phyloP scores from a whole-genome alignment of 1,140 invertebrate species.

The Tachypleus tridentatus region DNA sequence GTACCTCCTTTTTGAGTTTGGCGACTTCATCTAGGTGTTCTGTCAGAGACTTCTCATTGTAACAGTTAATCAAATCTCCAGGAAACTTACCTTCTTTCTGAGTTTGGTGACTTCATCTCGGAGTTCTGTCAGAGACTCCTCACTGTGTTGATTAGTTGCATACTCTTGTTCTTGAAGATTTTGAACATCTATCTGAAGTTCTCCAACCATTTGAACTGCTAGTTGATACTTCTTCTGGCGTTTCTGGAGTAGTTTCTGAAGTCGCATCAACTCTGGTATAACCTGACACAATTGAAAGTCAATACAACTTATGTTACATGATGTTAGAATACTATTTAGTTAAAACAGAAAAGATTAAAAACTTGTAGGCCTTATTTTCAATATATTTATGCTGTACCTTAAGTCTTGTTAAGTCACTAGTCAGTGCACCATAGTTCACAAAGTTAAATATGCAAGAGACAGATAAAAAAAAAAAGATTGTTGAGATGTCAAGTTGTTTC shows the following conservation, averaged over 20 bases:
- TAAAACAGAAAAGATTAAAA: not conserved
- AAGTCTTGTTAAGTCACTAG: too few species aligned
- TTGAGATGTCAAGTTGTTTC: too few species aligned
- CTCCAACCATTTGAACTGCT: slow-evolving; percentile 54
- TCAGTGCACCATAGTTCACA: too few species aligned
- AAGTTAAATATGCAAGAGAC: too few species aligned
- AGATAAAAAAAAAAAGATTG: too few species aligned
- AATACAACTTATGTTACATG: not conserved
- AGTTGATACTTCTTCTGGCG: slow-evolving; percentile 60
- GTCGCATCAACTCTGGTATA: slow-evolving; percentile 18
- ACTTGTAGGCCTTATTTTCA: slow-evolving; percentile 16
- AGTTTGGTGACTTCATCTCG: slow-evolving; percentile 21
- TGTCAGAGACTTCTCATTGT: too few species aligned
- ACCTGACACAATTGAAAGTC: slow-evolving; percentile 12
- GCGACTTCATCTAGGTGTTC: too few species aligned
- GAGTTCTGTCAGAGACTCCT: slow-evolving; percentile 12
- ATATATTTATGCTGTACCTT: slow-evolving; percentile 1
- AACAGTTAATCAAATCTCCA: too few species aligned
- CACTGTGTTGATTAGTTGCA: slow-evolving; percentile 8
- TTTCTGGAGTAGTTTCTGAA: slow-evolving; percentile 35
- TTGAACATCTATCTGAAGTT: slow-evolving; percentile 27
- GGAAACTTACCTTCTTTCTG: slow-evolving; percentile 12
- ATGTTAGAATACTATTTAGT: too few species aligned
- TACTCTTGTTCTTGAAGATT: slow-evolving; percentile 16
- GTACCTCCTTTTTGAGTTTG: too few species aligned